Evolutionary conservation across 2,888 invertebrate species (phyloP).

Genomic region (Drosophila lutescens): DNA sequence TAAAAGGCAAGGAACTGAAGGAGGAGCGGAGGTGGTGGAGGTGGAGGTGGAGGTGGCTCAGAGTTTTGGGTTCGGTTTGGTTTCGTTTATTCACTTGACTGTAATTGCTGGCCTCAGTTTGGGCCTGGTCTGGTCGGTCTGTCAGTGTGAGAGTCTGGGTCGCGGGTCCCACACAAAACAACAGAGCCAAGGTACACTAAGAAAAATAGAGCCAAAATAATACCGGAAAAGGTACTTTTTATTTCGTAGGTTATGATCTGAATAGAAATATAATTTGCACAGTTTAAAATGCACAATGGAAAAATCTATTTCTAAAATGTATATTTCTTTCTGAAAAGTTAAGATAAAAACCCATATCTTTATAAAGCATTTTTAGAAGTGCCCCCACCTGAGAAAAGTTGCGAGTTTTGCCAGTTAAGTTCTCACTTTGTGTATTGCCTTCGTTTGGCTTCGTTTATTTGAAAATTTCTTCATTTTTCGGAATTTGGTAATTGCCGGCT

Average conservation of each 20-base stretch:
- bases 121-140: conserved; percentile 21
- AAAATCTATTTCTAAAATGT: too few relatives aligned
- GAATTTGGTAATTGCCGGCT: conserved; percentile 78
- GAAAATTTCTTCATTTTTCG: conserved; percentile 80
- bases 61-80: conserved; percentile 36
- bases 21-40: conserved; percentile 7
- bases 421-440: conserved; percentile 62
- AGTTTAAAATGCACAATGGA: too few relatives aligned
- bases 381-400: conserved; percentile 13
- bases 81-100: conserved; percentile 63
- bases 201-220: not conserved
- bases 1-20: conserved; percentile 54
- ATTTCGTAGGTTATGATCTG: too few relatives aligned
- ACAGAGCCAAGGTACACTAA: conserved; percentile 13
- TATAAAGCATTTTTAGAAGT: not conserved
- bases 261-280: too few relatives aligned
- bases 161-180: conserved; percentile 58
- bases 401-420: conserved; percentile 56
- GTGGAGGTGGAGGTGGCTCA: conserved; percentile 4
- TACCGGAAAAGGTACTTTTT: too few relatives aligned
- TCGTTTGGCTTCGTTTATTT: conserved; percentile 73
- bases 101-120: conserved; percentile 63
- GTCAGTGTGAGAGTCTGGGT: conserved; percentile 33
- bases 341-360: not conserved
- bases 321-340: too few relatives aligned